Evolutionary conservation across 2,797 vertebrate genomes (phyloP).

Genomic region (Tragopan temminckii): DNA sequence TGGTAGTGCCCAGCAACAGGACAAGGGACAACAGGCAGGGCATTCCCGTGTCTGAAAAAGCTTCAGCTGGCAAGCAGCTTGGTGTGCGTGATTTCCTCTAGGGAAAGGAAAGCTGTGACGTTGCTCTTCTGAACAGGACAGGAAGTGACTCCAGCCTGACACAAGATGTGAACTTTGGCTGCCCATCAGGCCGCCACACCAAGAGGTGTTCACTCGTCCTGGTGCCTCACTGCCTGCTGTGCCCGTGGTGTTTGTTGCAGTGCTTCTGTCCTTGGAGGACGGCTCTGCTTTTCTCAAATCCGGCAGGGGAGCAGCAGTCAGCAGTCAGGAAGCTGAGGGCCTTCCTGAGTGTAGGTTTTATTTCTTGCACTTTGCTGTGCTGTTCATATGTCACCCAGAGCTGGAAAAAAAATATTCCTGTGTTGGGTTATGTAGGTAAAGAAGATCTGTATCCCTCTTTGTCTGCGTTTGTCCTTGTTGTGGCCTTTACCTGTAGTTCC

Average conservation of each 20-base stretch:
- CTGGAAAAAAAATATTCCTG: not conserved
- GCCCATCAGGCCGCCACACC: not conserved
- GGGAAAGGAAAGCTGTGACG: not conserved
- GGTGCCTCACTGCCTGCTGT: rapidly evolving
- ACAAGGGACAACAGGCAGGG: not conserved
- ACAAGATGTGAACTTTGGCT: not conserved
- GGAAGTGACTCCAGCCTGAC: not conserved
- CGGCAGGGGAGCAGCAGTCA: rapidly evolving
- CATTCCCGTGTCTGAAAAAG: not conserved
- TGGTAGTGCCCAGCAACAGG: not conserved
- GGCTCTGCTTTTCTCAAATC: not conserved
- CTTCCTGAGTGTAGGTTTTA: not conserved
- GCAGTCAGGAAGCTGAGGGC: not conserved
- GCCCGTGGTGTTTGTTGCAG: not conserved
- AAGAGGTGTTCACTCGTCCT: constrained; percentile 9
- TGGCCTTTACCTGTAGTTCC: not conserved
- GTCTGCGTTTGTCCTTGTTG: not conserved
- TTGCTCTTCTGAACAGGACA: not conserved
- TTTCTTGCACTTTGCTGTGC: not conserved
- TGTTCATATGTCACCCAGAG: not conserved
- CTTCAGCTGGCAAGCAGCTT: constrained; percentile 6
- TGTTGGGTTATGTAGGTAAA: not conserved
- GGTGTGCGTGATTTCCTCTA: not conserved
- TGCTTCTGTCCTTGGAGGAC: not conserved
- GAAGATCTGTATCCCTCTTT: not conserved